Conservation (phyloP, 2,888 invertebrate species). For the Antheraea yamamai region DNA sequence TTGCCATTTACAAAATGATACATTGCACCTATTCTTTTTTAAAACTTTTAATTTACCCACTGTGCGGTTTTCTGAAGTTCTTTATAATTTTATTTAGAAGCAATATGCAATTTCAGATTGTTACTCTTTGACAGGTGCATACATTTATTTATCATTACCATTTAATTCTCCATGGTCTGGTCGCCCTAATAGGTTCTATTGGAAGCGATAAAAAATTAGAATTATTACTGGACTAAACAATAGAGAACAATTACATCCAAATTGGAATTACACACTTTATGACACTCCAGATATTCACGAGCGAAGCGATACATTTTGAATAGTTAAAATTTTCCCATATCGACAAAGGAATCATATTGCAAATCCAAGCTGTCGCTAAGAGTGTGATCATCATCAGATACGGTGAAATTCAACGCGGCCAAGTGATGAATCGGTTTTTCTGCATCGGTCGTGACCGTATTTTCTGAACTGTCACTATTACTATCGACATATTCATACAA, state of each 20-base stretch:
- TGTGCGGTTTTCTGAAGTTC: not conserved
- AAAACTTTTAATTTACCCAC: not conserved
- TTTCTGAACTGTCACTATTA: constrained; percentile 66
- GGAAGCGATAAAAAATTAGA: not conserved
- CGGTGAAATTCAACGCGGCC: constrained; percentile 38
- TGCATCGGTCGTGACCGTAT: constrained; percentile 64
- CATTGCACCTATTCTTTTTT: not conserved
- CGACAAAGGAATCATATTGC: constrained; percentile 78
- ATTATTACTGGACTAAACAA: not conserved
- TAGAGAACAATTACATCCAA: constrained; percentile 8
- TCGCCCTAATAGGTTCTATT: not conserved
- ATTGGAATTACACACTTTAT: constrained; percentile 23
- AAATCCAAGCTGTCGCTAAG: constrained; percentile 67
- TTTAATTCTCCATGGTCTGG: not conserved
- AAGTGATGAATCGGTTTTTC: constrained; percentile 42
- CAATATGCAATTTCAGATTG: not conserved
- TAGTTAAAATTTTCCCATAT: constrained; percentile 76
- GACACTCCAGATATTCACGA: constrained; percentile 48
- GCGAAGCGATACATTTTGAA: constrained; percentile 49
- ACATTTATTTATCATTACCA: not conserved
- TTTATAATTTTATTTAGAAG: not conserved
- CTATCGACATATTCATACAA: constrained; percentile 70
- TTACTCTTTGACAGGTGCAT: not conserved
- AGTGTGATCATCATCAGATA: constrained; percentile 51
- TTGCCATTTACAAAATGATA: no score